Evolutionary conservation across 2,797 vertebrate genomes (phyloP), one percentile per base, ranked within the genome.

Genomic region (Siniperca undulata): DNA sequence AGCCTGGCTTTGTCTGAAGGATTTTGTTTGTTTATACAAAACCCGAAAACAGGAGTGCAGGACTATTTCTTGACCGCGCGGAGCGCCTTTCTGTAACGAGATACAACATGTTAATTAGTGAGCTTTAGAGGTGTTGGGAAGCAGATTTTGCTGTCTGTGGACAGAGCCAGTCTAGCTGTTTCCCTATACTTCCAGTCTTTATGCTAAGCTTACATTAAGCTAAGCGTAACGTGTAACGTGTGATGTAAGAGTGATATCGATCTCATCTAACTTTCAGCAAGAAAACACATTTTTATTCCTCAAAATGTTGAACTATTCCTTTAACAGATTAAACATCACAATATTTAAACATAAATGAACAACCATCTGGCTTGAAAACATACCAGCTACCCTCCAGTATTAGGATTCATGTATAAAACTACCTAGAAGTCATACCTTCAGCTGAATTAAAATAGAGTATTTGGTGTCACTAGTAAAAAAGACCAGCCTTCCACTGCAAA

Each of bases 371-470:
- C 55, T 66, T 42, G 2, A 80, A 81, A 60, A 67, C 12, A 10
- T 50, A 36, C 3, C 61, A 55, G 22, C 61, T 50, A 50, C 75
- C 16, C 69, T 65, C 52, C 20, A 68, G 55, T 42, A 24, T 50
- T 65, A 22, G 58, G 65, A 80, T 79, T 84, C 71, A 80, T 68
- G 53, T 71, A 78, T 79, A 38, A 79, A 80, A 66, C 53, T 60
- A 85, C 74, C 72, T 62, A 3, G 59, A 40, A 86, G 69, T 72
- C 36, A 69, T 67, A 83, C 70, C 84, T 88, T 72, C 52, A 77
- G 70, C 67, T 78, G 73, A 77, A 86, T 88, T 90, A 70, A 87
- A 90, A 88, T 88, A 66, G 88, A 89, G 70, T 77, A 78, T 86
- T 74, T 84, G 78, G 77, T 76, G 85, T 83, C 74, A 70, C 62